These are phyloP conservation scores for Coboldia fuscipes DNA, from an alignment of 1,140 invertebrate species.

Conservation along the genomic window DNA sequence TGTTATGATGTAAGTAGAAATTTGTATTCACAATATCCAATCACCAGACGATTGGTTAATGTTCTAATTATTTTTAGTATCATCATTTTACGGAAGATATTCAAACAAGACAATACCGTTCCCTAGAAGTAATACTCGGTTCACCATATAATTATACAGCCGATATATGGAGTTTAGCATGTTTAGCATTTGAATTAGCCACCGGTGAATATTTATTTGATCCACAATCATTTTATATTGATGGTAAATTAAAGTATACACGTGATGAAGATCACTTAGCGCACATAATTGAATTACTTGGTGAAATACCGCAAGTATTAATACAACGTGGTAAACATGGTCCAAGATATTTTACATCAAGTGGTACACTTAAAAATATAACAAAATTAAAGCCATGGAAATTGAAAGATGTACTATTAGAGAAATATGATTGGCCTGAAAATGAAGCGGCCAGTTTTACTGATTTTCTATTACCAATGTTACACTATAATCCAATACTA, in stretches of 20 bases:
- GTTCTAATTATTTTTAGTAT: slow-evolving; percentile 8
- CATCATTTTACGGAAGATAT: slow-evolving; percentile 48
- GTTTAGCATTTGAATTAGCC: slow-evolving; percentile 96
- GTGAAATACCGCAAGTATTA: slow-evolving; percentile 58
- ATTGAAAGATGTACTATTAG: slow-evolving; percentile 71
- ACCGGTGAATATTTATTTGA: slow-evolving; percentile 99
- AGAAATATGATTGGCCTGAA: slow-evolving; percentile 87
- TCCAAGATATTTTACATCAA: slow-evolving; percentile 16
- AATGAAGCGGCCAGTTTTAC: slow-evolving; percentile 75
- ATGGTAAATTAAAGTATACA: slow-evolving; percentile 51
- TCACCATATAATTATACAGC: slow-evolving; percentile 86
- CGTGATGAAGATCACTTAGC: slow-evolving; percentile 97
- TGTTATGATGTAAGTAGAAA: slow-evolving; percentile 54
- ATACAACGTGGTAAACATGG: slow-evolving; percentile 19
- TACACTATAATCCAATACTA: slow-evolving; percentile 78
- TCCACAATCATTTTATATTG: slow-evolving; percentile 88
- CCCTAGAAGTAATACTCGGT: slow-evolving; percentile 88
- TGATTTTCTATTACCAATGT: slow-evolving; percentile 86
- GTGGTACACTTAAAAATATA: slow-evolving; percentile 78
- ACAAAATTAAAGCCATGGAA: slow-evolving; percentile 87
- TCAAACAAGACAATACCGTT: slow-evolving; percentile 94
- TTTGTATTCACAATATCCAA: slow-evolving; percentile 33
- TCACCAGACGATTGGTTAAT: slow-evolving; percentile 11
- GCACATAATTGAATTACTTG: slow-evolving; percentile 93
- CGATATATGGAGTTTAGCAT: slow-evolving; percentile 97